Base-by-base conservation (phyloP, 1,140 invertebrate genomes). In the Drosophila fuyamai region DNA sequence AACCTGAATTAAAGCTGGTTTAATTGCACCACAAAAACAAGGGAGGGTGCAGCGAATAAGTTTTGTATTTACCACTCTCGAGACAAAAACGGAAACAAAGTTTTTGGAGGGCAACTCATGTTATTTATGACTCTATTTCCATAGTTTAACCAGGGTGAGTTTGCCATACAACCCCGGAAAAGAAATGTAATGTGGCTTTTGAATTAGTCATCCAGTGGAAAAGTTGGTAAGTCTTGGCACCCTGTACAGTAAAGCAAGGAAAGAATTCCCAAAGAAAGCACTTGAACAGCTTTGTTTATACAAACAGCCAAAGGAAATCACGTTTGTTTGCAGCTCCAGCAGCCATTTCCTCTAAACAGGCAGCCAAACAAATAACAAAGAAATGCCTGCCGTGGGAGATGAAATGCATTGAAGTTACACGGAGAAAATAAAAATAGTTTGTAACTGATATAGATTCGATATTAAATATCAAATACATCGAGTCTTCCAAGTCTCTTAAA, bases 41-140 rank as follows among this genome's bases (percentile, higher is more conserved):
- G 4, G 27, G 35, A 57, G 76, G 66, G 56, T 88, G 70, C 57
- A 68, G 46, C 41, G 40, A 41, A 66, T 50, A 48, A 65, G 23
- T 56, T 53, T 59, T 29, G n/a, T 53, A 56, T 73, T 73, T 47
- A 46, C 71, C 59, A 53, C 51, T 48, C 44, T 44, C 38, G 38
- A 60, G 60, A 10, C 63, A 48, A 35, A 35, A 67, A 63, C 59
- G 47, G 58, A 75, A 59, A 68, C 61, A 55, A 76, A 46, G 40
- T 43, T 38, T 12, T 18, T 47, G 6, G 47, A 53, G 48, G 76
- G 54, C 53, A 78, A 27, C 61, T 68, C 43, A 35, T 47, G 65
- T 79, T 72, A 88, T 85, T 85, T 85, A 88, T 85, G 79, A 82
- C 83, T 85, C 61, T 67, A 76, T 88, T 68, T 54, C 44, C 46